phyloP scores from a whole-genome alignment of 2,113 vertebrate species.

The Vulpes ferrilata region DNA sequence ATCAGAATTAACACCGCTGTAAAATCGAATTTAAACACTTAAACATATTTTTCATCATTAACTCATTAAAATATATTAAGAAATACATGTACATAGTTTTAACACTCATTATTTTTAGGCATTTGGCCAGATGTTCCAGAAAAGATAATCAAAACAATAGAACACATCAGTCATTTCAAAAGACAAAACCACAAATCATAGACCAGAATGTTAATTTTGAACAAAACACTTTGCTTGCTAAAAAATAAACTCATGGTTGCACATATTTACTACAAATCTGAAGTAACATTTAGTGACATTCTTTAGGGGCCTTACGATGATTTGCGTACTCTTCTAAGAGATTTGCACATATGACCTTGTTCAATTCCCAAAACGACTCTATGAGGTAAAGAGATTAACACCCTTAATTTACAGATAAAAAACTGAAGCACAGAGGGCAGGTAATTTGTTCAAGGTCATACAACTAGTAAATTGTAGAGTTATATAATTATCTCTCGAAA shows the following conservation, averaged over 20 bases:
- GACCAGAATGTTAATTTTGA: constrained; percentile 27
- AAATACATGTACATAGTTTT: constrained; percentile 12
- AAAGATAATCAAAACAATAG: constrained; percentile 33
- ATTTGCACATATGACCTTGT: not conserved
- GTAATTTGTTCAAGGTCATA: not conserved
- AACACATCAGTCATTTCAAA: constrained; percentile 48
- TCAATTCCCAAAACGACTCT: constrained; percentile 18
- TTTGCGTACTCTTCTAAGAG: not conserved
- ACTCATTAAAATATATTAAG: not conserved
- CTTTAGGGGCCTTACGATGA: not conserved
- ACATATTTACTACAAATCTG: not conserved
- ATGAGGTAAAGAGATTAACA: constrained; percentile 52
- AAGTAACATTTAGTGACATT: not conserved
- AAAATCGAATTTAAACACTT: constrained; percentile 25
- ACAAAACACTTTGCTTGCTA: not conserved
- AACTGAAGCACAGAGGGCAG: not conserved
- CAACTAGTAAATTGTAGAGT: constrained; percentile 23
- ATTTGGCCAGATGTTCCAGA: constrained; percentile 31
- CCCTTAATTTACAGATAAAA: not conserved
- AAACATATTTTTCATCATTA: constrained; percentile 46
- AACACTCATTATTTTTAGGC: constrained; percentile 61
- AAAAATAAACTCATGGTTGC: not conserved
- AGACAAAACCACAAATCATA: constrained; percentile 17
- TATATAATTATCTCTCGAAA: constrained; percentile 66
- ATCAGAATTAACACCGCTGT: constrained; percentile 22